Evolutionary conservation across 2,113 vertebrate genomes (phyloP).

Genomic region (Microtus oregoni): DNA sequence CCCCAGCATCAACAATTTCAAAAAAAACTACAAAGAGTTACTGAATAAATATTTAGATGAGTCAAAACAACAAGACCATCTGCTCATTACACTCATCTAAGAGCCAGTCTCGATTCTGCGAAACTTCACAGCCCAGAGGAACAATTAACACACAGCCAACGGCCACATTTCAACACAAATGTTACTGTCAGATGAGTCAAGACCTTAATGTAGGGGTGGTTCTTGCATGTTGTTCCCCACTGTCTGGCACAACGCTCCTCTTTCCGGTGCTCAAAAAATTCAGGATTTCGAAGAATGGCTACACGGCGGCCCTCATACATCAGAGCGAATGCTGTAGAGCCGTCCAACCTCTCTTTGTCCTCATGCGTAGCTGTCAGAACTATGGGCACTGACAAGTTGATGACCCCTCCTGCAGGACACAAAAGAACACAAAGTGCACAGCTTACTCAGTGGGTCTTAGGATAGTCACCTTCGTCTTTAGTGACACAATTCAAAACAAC

Average conservation of each 20-base stretch:
- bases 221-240: constrained; percentile 97
- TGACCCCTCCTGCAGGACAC: constrained; percentile 92
- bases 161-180: neutral
- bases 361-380: constrained; percentile 92
- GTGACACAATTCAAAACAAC: neutral
- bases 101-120: neutral
- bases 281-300: constrained; percentile 97
- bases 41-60: neutral
- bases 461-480: neutral
- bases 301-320: constrained; percentile 91
- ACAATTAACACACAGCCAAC: neutral
- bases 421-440: neutral
- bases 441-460: neutral
- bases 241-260: constrained; percentile 98
- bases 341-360: constrained; percentile 95
- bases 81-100: neutral
- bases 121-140: neutral
- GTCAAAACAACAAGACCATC: neutral
- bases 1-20: neutral
- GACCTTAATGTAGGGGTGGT: constrained; percentile 99
- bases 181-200: neutral
- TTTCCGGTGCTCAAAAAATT: constrained; percentile 97
- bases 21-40: neutral
- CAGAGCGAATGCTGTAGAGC: constrained; percentile 93
- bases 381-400: constrained; percentile 97